These are phyloP conservation scores for Knipowitschia caucasica DNA, from an alignment of 2,797 vertebrate genomes.

Conservation along the genomic window DNA sequence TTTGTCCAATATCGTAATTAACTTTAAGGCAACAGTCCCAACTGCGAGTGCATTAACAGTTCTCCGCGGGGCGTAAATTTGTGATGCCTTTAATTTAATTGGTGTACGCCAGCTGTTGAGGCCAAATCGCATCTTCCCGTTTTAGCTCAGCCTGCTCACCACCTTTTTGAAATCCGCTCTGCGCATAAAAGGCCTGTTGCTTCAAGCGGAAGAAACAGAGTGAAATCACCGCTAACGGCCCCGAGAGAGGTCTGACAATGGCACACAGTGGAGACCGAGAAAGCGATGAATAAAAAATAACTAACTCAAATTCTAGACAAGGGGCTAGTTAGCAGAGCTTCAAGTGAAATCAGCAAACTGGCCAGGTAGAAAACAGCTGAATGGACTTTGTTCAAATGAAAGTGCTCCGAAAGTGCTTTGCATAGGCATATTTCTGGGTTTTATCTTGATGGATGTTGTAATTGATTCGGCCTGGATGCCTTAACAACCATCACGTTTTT, in stretches of 20 bases:
- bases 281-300: slow-evolving; percentile 4
- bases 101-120: slow-evolving; percentile 3
- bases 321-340: slow-evolving; percentile 8
- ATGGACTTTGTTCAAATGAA: slow-evolving; percentile 1
- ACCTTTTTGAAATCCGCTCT: slow-evolving; percentile 5
- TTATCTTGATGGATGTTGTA: background rate
- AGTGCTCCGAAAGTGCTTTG: background rate
- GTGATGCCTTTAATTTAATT: slow-evolving; percentile 10
- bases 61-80: slow-evolving; percentile 5
- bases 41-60: slow-evolving; percentile 4
- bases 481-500: background rate
- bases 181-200: background rate
- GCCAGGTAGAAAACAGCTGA: background rate
- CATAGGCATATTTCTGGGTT: background rate
- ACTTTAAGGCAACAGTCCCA: slow-evolving; percentile 4
- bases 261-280: background rate
- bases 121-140: background rate
- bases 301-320: background rate
- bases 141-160: background rate
- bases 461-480: background rate
- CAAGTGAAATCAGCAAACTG: background rate
- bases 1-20: slow-evolving; percentile 6
- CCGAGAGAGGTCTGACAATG: slow-evolving; percentile 1
- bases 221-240: background rate
- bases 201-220: background rate